These are phyloP conservation scores for Parnassius orleans DNA, from an alignment of 2,888 invertebrate genomes.

Conservation along the genomic window DNA sequence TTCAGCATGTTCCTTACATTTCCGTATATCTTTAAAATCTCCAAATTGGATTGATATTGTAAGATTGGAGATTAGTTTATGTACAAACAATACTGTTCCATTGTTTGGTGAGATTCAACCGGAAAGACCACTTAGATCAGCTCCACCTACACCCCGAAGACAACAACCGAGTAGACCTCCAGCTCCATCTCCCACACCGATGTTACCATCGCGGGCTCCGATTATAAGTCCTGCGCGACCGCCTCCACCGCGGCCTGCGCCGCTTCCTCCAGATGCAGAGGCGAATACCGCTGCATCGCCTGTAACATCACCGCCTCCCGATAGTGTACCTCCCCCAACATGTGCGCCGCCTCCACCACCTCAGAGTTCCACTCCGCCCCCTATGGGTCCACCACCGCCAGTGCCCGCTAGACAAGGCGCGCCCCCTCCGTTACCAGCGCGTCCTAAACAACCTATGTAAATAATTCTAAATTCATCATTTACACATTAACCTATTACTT, in stretches of 20 bases:
- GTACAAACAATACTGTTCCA: slow-evolving; percentile 91
- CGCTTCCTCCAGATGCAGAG: slow-evolving; percentile 76
- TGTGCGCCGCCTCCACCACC: slow-evolving; percentile 80
- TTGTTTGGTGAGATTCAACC: slow-evolving; percentile 78
- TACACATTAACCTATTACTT: not conserved
- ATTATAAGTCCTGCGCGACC: slow-evolving; percentile 77
- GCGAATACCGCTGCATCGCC: slow-evolving; percentile 56
- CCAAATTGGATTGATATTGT: slow-evolving; percentile 92
- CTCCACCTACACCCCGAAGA: slow-evolving; percentile 73
- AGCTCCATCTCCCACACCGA: slow-evolving; percentile 79
- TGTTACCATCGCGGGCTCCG: slow-evolving; percentile 68
- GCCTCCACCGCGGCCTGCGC: slow-evolving; percentile 82
- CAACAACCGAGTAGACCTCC: slow-evolving; percentile 83
- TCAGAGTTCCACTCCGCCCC: slow-evolving; percentile 53
- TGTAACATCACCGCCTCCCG: slow-evolving; percentile 74
- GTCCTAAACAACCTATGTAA: slow-evolving; percentile 65
- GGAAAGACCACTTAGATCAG: slow-evolving; percentile 65
- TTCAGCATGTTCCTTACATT: slow-evolving; percentile 83
- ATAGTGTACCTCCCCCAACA: slow-evolving; percentile 83
- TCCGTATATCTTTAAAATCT: slow-evolving; percentile 89
- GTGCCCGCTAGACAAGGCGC: slow-evolving; percentile 81
- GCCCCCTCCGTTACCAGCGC: slow-evolving; percentile 85
- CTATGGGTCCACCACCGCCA: slow-evolving; percentile 62
- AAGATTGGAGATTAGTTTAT: slow-evolving; percentile 90
- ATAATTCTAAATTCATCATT: slow-evolving; percentile 3